Evolutionary conservation across 1,140 invertebrate genomes (phyloP), one percentile per base, ranked within the genome.

Genomic region (Riptortus pedestris): DNA sequence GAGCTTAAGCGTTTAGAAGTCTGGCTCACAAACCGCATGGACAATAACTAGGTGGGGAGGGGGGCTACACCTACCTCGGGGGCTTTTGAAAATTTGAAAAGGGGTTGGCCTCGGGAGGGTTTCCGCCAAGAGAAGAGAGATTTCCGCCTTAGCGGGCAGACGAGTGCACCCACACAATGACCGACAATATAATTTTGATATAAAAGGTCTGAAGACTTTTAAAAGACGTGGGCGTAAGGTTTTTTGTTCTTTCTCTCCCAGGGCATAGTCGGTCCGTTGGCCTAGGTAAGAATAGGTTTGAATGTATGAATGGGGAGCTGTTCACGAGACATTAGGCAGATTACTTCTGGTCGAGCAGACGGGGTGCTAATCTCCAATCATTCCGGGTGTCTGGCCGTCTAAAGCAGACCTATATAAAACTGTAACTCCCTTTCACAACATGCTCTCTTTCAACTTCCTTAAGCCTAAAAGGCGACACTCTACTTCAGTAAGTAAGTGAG

Each of bases 121-220:
- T 38, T n/a, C n/a, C n/a, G n/a, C n/a, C 14, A 38, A 38, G 31
- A 38, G 31, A 38, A 38, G 31, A 38, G 31, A 38, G 31, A 14
- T 38, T 38, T 55, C 20, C 51, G 51, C 18, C 26, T 55, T 20
- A 24, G 18, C 51, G 24, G 24, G 11, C 51, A 55, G 18, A 55
- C 51, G 20, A 55, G 51, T 7, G 51, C 51, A 38, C 51, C 51
- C 2, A 24, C 22, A 55, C 51, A 55, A 55, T 55, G 24, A 55
- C 18, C 18, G 51, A 55, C 51, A 55, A 55, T 55, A 55, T 55
- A 55, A 55, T 55, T 55, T 55, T 55, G 51, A 55, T 55, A 55
- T 55, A 55, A 55, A 55, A 24, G 51, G 51, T 16, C 51, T 24
- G 51, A 55, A 55, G 51, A 55, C 51, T 55, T 55, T 20, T 55